Evolutionary conservation across 2,888 invertebrate species (phyloP).

Genomic region (Copidosoma aretas): DNA sequence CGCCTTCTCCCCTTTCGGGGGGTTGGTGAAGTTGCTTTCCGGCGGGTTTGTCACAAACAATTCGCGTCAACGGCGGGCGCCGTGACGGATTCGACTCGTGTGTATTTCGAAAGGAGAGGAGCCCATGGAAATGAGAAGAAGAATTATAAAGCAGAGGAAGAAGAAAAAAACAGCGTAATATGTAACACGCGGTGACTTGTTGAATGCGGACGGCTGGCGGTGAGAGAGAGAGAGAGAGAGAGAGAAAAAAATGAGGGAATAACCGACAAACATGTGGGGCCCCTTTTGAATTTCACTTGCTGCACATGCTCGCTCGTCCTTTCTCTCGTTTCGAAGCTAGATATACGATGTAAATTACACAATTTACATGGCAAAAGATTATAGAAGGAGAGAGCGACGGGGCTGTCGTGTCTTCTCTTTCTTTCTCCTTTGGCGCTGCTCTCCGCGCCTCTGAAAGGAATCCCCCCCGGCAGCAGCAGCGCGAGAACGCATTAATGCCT

Average conservation of each 20-base stretch:
- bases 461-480: not conserved
- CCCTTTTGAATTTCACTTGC: conserved; percentile 34
- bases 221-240: not conserved
- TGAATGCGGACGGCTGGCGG: not conserved
- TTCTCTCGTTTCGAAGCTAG: not conserved
- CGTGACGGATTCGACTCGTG: too few relatives aligned
- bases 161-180: too few relatives aligned
- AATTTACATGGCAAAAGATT: conserved; percentile 35
- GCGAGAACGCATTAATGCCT: not conserved
- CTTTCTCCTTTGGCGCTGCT: not conserved
- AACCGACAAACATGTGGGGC: not conserved
- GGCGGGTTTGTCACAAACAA: conserved; percentile 32
- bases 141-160: too few relatives aligned
- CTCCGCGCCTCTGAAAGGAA: not conserved
- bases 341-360: conserved; percentile 34
- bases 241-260: not conserved
- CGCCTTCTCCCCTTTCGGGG: too few relatives aligned
- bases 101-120: too few relatives aligned
- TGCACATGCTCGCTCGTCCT: not conserved
- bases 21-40: conserved; percentile 31
- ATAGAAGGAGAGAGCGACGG: not conserved
- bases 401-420: too few relatives aligned
- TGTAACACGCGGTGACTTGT: not conserved
- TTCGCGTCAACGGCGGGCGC: conserved; percentile 20
- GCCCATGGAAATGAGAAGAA: too few relatives aligned